Evolutionary conservation across 2,113 vertebrate species (phyloP).

Genomic region (Leptocoma aspasia): DNA sequence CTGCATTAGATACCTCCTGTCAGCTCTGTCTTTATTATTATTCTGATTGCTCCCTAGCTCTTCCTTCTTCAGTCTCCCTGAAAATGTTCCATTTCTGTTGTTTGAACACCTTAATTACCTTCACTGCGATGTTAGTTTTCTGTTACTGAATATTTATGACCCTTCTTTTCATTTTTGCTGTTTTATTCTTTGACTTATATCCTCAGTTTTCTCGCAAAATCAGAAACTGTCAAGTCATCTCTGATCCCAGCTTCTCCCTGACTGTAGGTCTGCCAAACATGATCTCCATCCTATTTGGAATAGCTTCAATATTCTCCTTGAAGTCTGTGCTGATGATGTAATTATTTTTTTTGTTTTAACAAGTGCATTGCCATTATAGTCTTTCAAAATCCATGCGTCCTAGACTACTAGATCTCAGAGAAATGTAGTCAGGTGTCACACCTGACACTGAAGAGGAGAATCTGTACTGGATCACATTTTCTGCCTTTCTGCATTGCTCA

Average conservation of each 20-base stretch:
- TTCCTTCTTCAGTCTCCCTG: not conserved
- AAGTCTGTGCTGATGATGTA: not conserved
- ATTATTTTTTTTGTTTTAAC: not conserved
- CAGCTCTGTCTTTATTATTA: not conserved
- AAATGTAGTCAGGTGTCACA: not conserved
- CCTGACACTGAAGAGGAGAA: not conserved
- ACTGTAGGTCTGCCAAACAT: not conserved
- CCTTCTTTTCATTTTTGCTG: not conserved
- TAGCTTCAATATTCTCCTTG: not conserved
- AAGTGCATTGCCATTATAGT: not conserved
- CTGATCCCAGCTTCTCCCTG: not conserved
- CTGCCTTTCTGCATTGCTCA: not conserved
- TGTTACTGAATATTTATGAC: not conserved
- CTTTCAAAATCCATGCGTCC: not conserved
- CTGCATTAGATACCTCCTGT: not conserved
- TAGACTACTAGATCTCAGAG: not conserved
- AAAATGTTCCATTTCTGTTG: not conserved
- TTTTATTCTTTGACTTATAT: not conserved
- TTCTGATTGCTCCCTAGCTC: not conserved
- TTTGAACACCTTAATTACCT: not conserved
- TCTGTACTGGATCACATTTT: not conserved
- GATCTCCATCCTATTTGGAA: not conserved
- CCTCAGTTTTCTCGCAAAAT: not conserved
- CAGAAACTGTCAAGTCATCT: not conserved
- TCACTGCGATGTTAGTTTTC: not conserved